Percentiles rank a stretch among this genome's conserved stretches.
Conservation (phyloP, 2,888 invertebrate genomes). For the Phragmatobia fuliginosa region DNA sequence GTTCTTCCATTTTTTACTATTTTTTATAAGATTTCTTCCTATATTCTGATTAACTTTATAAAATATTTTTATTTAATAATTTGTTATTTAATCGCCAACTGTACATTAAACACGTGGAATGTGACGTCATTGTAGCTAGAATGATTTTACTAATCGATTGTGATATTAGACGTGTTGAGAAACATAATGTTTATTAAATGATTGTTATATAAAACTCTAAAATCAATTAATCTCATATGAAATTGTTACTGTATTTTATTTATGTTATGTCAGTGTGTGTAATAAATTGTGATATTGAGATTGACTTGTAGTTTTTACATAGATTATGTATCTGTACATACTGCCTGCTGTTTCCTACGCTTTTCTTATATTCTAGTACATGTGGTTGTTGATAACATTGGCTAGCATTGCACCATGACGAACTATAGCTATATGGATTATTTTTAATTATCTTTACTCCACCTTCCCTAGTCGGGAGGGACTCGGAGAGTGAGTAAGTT, state of each 20-base stretch:
- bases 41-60: too few relatives aligned
- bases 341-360: constrained; percentile 25
- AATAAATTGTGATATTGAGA: constrained; percentile 26
- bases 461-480: too few relatives aligned
- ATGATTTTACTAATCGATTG: constrained; percentile 9
- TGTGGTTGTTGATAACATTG: constrained; percentile 13
- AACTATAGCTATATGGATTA: too few relatives aligned
- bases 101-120: constrained; percentile 1
- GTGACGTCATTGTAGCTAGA: background rate
- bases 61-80: too few relatives aligned
- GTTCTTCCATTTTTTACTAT: background rate
- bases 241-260: background rate
- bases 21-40: background rate
- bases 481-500: too few relatives aligned
- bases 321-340: background rate
- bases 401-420: constrained; percentile 19
- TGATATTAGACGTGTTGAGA: constrained; percentile 15
- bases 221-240: constrained; percentile 4
- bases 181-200: background rate
- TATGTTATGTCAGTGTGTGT: constrained; percentile 1
- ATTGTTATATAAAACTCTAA: background rate
- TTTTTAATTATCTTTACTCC: too few relatives aligned
- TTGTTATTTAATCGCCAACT: background rate
- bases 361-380: constrained; percentile 28
- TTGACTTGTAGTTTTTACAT: constrained; percentile 16